phyloP scores from a whole-genome alignment of 2,888 invertebrate species.

The Drosophila affinis region DNA sequence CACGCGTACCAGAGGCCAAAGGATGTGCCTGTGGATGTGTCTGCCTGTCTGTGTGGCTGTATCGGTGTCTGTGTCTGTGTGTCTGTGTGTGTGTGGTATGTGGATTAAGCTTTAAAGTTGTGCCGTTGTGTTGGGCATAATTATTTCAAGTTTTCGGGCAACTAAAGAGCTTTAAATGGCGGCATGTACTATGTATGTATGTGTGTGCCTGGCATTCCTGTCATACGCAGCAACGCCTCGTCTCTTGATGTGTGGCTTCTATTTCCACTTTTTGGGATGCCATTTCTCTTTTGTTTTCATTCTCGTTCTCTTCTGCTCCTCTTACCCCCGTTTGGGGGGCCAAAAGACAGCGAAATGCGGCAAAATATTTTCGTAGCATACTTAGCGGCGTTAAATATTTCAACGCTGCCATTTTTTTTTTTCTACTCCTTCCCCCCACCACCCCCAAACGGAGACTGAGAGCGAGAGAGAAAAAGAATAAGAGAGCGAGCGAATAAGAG shows the following conservation, averaged over 20 bases:
- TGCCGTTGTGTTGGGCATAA: slow-evolving; percentile 22
- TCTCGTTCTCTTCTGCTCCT: slow-evolving; percentile 13
- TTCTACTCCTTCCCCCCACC: slow-evolving; percentile 19
- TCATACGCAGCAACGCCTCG: slow-evolving; percentile 72
- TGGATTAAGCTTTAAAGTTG: slow-evolving; percentile 44
- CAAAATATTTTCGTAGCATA: slow-evolving; percentile 73
- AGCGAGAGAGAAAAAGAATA: slow-evolving; percentile 5
- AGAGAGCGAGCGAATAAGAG: slow-evolving; percentile 6
- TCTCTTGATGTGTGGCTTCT: slow-evolving; percentile 3
- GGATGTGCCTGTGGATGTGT: slow-evolving; percentile 1
- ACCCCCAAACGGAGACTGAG: neutral
- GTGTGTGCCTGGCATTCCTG: slow-evolving; percentile 14
- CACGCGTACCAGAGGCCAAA: neutral
- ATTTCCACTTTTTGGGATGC: neutral
- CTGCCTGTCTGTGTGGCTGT: neutral
- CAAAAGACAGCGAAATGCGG: neutral
- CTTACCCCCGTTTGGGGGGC: slow-evolving; percentile 14
- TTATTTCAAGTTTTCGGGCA: slow-evolving; percentile 20
- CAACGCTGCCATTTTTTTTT: slow-evolving; percentile 78
- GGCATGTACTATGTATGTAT: neutral
- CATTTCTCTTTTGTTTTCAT: neutral
- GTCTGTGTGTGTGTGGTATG: slow-evolving; percentile 2
- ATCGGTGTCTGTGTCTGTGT: neutral
- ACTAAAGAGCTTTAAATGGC: slow-evolving; percentile 28
- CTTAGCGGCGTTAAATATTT: slow-evolving; percentile 79